A percentile compares a stretch with the other conserved stretches of the same genome.
These are phyloP conservation scores for Psettodes erumei DNA, from an alignment of 2,113 vertebrate species.

Conservation along the genomic window DNA sequence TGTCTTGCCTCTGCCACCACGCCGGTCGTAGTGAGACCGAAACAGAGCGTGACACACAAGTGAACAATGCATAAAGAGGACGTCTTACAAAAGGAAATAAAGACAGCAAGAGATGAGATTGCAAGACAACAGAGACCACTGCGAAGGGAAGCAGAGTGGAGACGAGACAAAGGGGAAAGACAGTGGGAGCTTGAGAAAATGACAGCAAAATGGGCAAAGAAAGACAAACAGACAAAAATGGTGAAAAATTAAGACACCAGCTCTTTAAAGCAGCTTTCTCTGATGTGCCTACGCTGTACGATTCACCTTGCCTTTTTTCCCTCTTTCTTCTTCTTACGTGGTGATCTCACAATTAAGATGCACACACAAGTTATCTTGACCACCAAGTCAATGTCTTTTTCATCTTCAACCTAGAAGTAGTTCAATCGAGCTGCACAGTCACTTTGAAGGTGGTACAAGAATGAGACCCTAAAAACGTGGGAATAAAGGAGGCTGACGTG, in stretches of 20 bases:
- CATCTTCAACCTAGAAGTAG: conserved; percentile 32
- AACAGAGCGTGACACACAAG: conserved; percentile 4
- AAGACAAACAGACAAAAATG: neutral
- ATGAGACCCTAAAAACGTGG: conserved; percentile 12
- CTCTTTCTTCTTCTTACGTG: conserved; percentile 15
- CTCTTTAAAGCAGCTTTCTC: neutral
- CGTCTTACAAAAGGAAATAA: conserved; percentile 22
- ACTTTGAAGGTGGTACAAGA: conserved; percentile 52
- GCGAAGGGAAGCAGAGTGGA: neutral
- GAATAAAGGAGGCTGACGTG: conserved; percentile 10
- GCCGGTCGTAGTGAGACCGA: conserved; percentile 7
- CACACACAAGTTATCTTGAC: conserved; percentile 27
- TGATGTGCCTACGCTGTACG: neutral
- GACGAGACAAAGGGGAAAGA: neutral
- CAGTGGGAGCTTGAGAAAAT: neutral
- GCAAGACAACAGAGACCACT: conserved; percentile 12
- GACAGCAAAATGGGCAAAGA: neutral
- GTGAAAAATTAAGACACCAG: neutral
- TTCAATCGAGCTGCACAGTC: conserved; percentile 20
- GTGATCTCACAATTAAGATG: conserved; percentile 54
- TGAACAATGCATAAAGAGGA: conserved; percentile 17
- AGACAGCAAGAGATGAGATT: conserved; percentile 20
- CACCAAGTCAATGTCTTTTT: conserved; percentile 55
- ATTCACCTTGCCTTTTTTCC: conserved; percentile 31
- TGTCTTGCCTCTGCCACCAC: conserved; percentile 9